phyloP scores from a whole-genome alignment of 2,113 vertebrate species.

The Amazona guildingii region DNA sequence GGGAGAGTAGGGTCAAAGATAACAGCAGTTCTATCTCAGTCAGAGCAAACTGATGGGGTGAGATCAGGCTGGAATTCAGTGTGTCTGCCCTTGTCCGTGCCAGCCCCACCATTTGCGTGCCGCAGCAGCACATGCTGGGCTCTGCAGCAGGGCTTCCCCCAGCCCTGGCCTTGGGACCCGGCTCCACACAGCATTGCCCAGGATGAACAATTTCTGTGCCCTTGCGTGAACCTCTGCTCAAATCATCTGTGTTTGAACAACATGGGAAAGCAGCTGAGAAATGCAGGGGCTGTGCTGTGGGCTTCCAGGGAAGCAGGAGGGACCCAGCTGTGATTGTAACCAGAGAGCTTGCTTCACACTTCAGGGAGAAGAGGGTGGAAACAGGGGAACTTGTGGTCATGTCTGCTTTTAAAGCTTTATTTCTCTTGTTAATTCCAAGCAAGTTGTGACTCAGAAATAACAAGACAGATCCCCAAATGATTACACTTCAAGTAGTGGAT shows the following conservation, averaged over 20 bases:
- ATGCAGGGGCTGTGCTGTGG: neutral
- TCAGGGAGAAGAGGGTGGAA: neutral
- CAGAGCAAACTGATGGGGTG: neutral
- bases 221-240: neutral
- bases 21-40: neutral
- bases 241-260: neutral
- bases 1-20: neutral
- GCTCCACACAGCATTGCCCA: neutral
- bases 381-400: neutral
- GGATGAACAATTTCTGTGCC: neutral
- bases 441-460: neutral
- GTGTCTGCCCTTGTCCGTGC: neutral
- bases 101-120: neutral
- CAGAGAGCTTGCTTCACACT: neutral
- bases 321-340: neutral
- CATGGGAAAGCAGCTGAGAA: neutral
- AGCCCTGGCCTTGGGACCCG: fast-evolving
- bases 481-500: neutral
- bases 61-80: neutral
- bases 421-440: neutral
- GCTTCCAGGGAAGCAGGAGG: neutral
- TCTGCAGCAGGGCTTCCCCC: neutral
- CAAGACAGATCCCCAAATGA: neutral
- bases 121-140: neutral
- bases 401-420: neutral